phyloP scores from a whole-genome alignment of 2,797 vertebrate species.

The Eremophila alpestris region DNA sequence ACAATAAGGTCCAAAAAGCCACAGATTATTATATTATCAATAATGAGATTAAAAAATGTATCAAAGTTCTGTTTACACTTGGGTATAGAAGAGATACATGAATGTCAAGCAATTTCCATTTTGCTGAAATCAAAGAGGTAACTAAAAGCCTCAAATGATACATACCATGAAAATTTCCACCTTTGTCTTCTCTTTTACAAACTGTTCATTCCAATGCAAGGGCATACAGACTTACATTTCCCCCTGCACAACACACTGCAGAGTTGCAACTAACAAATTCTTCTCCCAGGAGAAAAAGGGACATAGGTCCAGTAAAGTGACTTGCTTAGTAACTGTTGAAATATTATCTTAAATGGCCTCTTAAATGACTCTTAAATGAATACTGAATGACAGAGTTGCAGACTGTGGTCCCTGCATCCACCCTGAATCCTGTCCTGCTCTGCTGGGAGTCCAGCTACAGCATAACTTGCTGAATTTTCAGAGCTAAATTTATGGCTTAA shows the following conservation, averaged over 20 bases:
- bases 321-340: not conserved
- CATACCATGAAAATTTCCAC: not conserved
- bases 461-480: not conserved
- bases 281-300: not conserved
- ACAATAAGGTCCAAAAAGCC: not conserved
- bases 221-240: not conserved
- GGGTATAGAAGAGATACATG: not conserved
- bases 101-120: not conserved
- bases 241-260: not conserved
- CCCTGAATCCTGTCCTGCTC: not conserved
- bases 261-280: not conserved
- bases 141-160: not conserved
- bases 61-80: not conserved
- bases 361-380: not conserved
- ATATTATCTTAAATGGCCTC: not conserved
- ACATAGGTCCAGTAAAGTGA: not conserved
- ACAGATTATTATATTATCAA: not conserved
- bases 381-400: not conserved
- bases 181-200: not conserved
- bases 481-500: not conserved
- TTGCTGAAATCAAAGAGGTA: not conserved
- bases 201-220: not conserved
- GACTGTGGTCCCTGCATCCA: not conserved
- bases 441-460: not conserved
- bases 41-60: not conserved